Evolutionary conservation across 2,113 vertebrate genomes (phyloP).

Genomic region (Dasyurus viverrinus): DNA sequence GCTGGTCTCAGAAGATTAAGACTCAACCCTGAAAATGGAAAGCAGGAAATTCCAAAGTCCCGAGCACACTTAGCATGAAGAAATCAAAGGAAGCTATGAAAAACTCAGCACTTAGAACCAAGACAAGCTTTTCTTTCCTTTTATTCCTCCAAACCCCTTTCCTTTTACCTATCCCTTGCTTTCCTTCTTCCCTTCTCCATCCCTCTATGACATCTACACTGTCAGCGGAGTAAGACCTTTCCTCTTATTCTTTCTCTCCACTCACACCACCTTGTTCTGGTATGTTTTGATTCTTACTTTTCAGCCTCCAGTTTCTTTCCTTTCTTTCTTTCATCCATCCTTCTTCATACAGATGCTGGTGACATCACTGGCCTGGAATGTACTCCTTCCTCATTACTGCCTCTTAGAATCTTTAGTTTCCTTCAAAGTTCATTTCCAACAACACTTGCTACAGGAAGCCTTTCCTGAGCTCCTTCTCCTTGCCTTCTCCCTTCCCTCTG

Average conservation of each 20-base stretch:
- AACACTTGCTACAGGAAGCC: neutral
- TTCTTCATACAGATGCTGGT: neutral
- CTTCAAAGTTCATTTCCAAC: neutral
- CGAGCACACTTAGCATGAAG: no score
- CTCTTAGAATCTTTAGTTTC: neutral
- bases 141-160: neutral
- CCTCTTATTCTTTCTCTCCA: neutral
- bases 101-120: neutral
- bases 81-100: neutral
- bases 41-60: no score
- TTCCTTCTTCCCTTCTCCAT: neutral
- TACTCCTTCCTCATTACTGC: neutral
- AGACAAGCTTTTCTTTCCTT: neutral
- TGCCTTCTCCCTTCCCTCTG: no score
- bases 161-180: neutral
- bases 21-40: no score
- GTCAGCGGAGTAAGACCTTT: neutral
- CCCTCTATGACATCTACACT: neutral
- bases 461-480: neutral
- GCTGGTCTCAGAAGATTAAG: no score
- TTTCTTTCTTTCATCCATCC: no score
- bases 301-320: neutral
- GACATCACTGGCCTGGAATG: neutral
- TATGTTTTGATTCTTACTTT: neutral
- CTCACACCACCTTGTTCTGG: neutral